A percentile compares a stretch with the other conserved stretches of the same genome.
Evolutionary conservation across 2,888 invertebrate genomes (phyloP).

Genomic region (Erpobdella octoculata): DNA sequence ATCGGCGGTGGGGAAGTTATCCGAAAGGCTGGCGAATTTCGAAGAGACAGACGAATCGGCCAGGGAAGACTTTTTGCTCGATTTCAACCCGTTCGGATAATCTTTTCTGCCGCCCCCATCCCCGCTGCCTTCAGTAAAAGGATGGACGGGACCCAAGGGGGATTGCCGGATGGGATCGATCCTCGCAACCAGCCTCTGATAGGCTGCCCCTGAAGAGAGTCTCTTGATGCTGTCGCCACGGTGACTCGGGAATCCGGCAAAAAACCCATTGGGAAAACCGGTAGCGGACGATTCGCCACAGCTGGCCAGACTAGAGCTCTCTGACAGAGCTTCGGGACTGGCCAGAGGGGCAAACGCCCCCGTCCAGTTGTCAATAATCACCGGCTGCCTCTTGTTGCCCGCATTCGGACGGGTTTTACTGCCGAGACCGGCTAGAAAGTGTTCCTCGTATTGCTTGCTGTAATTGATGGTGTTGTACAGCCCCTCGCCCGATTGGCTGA

Average conservation of each 20-base stretch:
- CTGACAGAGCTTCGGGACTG: conserved; percentile 29
- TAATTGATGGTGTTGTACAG: conserved; percentile 14
- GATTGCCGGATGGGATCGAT: conserved; percentile 31
- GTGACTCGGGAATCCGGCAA: neutral
- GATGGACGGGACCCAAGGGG: conserved; percentile 22
- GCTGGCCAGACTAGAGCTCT: conserved; percentile 29
- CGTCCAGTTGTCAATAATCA: conserved; percentile 25
- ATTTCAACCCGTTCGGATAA: neutral
- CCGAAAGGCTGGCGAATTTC: neutral
- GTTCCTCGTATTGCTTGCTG: neutral
- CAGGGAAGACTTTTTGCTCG: neutral
- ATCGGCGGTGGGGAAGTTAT: neutral
- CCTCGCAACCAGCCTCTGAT: conserved; percentile 21
- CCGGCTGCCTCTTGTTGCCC: conserved; percentile 19
- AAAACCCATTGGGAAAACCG: neutral
- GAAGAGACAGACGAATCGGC: neutral
- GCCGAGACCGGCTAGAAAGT: neutral
- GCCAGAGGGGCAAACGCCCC: conserved; percentile 29
- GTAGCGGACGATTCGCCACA: neutral
- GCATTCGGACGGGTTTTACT: too few relatives aligned
- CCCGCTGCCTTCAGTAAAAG: neutral
- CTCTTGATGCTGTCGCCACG: conserved; percentile 25
- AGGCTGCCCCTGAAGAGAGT: conserved; percentile 17
- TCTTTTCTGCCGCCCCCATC: neutral
- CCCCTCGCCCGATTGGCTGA: neutral